A percentile compares a stretch with the other conserved stretches of the same genome.
phyloP scores from a whole-genome alignment of 2,113 vertebrate genomes.

The Argyrosomus japonicus region DNA sequence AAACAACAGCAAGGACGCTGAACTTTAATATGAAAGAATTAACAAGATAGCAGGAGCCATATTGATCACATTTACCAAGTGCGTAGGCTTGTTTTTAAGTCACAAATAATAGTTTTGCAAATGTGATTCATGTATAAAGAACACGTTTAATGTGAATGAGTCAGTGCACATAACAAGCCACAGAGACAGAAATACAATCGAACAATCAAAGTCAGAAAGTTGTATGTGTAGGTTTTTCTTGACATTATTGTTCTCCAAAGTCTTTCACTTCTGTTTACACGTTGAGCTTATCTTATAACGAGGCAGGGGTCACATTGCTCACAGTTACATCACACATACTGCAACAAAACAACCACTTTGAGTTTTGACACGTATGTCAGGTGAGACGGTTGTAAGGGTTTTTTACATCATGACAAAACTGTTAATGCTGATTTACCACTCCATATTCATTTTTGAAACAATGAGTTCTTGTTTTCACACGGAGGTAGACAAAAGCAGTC shows the following conservation, averaged over 20 bases:
- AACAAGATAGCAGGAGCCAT: constrained; percentile 25
- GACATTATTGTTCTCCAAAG: constrained; percentile 16
- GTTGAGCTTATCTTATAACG: neutral
- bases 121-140: constrained; percentile 27
- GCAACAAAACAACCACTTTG: neutral
- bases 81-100: constrained; percentile 19
- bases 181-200: constrained; percentile 12
- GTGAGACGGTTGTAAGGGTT: constrained; percentile 25
- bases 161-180: constrained; percentile 31
- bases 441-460: too few relatives aligned
- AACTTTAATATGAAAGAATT: constrained; percentile 22
- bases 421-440: neutral
- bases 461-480: too few relatives aligned
- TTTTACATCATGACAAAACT: neutral
- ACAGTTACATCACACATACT: constrained; percentile 37
- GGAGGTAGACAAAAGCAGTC: too few relatives aligned
- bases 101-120: constrained; percentile 9
- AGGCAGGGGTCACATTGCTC: constrained; percentile 50
- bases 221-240: neutral
- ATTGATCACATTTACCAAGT: constrained; percentile 27
- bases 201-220: constrained; percentile 34
- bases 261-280: constrained; percentile 18
- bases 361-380: neutral
- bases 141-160: constrained; percentile 38
- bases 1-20: constrained; percentile 12